Base-by-base conservation (phyloP, 2,797 vertebrate species). In the Vultur gryphus region DNA sequence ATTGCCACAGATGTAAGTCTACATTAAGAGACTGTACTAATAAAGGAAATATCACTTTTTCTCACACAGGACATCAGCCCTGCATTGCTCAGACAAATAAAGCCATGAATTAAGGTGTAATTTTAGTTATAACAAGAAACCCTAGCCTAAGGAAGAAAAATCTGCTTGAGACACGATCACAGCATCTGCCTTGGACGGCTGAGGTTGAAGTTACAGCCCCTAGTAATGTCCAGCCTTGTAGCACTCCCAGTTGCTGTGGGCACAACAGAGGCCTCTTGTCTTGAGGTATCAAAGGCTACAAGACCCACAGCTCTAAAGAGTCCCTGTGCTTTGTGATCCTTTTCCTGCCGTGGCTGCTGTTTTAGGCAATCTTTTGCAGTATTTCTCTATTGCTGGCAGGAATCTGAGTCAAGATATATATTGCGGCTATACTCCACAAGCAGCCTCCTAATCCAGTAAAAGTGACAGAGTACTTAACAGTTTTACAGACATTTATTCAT, bases 11-110 rank as follows among this genome's bases (percentile, higher is more conserved):
- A 89, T 65, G 73, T 62, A 96, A 96, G 94, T 96, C 95, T 96
- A 3, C 58, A 2, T 90, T 93, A 94, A 95, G 76, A 96, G 89
- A 91, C 93, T 85, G 70, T 83, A 94, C 93, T 97, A 96, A 94
- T 90, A 96, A 97, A 97, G 94, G 76, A 93, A 96, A 96, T 88
- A 87, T 7, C 76, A 84, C 82, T 97, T 96, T 80, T 98, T 84
- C 88, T 97, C 76, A 81, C 64, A 11, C 41, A 95, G 84, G 84
- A 96, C 71, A 39, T 97, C 97, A 96, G 95, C 90, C 57, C 96
- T 96, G 76, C 76, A 31, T 93, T 96, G 94, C 82, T 97, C 76
- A 92, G 91, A 97, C 89, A 97, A 97, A 88, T 81, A 94, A 96
- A 95, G 70, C 61, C 66, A 77, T 90, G 95, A 95, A 95, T 97